Conservation (phyloP, 64 coral and sea anemone species). For the Exaiptasia diaphana region DNA sequence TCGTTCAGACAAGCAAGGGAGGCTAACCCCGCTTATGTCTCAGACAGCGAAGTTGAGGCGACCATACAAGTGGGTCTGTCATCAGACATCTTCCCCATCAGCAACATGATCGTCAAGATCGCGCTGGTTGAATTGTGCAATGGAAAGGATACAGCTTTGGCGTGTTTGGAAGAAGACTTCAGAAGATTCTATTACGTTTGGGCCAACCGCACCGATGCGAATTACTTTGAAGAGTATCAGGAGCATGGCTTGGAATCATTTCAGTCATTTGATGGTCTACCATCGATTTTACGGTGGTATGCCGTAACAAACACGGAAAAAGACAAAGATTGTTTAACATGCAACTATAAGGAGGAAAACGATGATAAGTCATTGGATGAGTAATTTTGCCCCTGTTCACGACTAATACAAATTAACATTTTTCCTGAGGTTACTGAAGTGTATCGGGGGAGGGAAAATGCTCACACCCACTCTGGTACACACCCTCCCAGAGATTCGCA, state of each 20-base stretch:
- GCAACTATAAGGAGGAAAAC: no score
- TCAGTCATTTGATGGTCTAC: neutral
- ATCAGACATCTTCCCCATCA: conserved; percentile 71
- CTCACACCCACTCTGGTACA: no score
- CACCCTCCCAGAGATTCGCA: no score
- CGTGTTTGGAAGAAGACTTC: conserved; percentile 57
- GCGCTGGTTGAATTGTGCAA: conserved; percentile 64
- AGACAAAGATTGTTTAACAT: neutral
- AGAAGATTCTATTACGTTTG: conserved; percentile 54
- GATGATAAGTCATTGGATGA: no score
- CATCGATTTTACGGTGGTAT: conserved; percentile 70
- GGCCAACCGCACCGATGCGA: conserved; percentile 70
- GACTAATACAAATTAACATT: no score
- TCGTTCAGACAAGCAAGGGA: conserved; percentile 66
- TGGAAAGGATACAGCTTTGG: conserved; percentile 62
- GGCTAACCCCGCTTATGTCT: conserved; percentile 49
- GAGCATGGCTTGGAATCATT: conserved; percentile 42
- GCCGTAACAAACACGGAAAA: neutral
- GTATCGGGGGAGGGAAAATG: no score
- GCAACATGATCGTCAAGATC: conserved; percentile 78
- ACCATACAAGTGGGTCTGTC: conserved; percentile 76
- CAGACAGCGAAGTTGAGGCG: conserved; percentile 48
- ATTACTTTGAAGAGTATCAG: conserved; percentile 31
- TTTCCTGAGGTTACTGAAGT: no score
- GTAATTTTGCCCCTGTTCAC: no score